These are phyloP conservation scores for Canis aureus DNA, from an alignment of 2,113 vertebrate species.

Conservation along the genomic window DNA sequence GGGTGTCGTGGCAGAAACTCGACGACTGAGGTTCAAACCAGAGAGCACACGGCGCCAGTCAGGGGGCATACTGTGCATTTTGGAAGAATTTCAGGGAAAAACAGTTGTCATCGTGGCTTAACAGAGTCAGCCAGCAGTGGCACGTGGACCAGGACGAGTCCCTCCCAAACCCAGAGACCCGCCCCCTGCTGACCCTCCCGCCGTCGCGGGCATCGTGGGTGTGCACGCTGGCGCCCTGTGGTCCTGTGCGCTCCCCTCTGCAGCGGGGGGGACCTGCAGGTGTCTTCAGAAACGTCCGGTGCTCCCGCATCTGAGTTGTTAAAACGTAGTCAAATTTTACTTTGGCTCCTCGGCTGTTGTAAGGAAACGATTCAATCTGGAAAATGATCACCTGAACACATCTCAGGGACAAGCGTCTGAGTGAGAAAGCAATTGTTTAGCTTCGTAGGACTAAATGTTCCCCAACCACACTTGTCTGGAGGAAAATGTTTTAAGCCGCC, in stretches of 20 bases:
- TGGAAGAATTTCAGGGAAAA: neutral
- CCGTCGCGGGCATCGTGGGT: fast-evolving
- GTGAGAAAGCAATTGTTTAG: neutral
- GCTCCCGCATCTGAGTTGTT: neutral
- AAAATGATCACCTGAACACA: neutral
- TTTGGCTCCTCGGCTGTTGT: neutral
- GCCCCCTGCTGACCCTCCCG: neutral
- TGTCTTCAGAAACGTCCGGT: neutral
- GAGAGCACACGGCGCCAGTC: too few species aligned
- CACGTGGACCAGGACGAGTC: neutral
- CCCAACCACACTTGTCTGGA: neutral
- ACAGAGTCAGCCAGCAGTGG: neutral
- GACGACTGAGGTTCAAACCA: neutral
- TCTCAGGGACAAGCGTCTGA: neutral
- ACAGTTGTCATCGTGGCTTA: neutral
- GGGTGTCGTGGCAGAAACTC: neutral
- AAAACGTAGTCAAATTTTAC: neutral
- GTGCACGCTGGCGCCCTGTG: fast-evolving
- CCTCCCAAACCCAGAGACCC: neutral
- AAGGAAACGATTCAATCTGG: neutral
- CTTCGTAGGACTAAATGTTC: neutral
- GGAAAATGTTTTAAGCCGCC: neutral
- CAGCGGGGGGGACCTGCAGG: neutral
- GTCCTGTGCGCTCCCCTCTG: neutral
- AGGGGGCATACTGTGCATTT: neutral